Base-by-base conservation (phyloP, 2,797 vertebrate species). In the Rhabdophis nuchalis region DNA sequence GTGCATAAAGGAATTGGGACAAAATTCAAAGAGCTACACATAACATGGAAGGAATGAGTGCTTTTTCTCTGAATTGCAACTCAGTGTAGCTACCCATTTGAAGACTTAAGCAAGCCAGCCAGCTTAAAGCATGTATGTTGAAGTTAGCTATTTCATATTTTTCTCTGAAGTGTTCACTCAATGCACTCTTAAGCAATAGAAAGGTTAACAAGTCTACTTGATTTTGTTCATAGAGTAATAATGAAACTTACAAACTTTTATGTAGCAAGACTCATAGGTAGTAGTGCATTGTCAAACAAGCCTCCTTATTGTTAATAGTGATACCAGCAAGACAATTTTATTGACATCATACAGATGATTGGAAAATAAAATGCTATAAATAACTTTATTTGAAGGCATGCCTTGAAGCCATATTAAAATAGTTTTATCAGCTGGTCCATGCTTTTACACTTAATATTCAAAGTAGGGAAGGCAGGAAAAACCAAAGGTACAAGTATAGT, bases 31-130 rank as follows among this genome's bases (percentile, higher is more conserved):
- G 92, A 95, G 27, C 72, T 93, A 57, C 57, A 92, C 86, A 86
- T 93, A 57, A 3, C 52, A 64, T 85, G 92, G 88, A 93, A 94
- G 94, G 93, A 95, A 91, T 95, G 92, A 96, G 96, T 86, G 14
- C 89, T 93, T 94, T 25, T 85, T 94, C 95, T 96, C 95, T 92
- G 86, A 96, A 96, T 94, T 94, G 95, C 93, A 89, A 90, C 93
- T 54, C 94, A 56, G 94, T 97, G 91, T 96, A 95, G 92, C 95
- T 95, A 90, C 87, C 93, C 95, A 95, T 95, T 92, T 93, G 92
- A 93, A 95, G 94, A 95, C 91, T 92, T 96, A 94, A 91, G 89
- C 54, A 96, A 94, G 95, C 95, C 94, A 93, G 91, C 54, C 2
- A 32, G 68, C 96, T 95, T 96, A 89, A 94, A 92, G 52, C 52